Percentiles rank a stretch among this genome's conserved stretches.
Conservation (phyloP, 2,888 invertebrate species). For the Coenonympha glycerion region DNA sequence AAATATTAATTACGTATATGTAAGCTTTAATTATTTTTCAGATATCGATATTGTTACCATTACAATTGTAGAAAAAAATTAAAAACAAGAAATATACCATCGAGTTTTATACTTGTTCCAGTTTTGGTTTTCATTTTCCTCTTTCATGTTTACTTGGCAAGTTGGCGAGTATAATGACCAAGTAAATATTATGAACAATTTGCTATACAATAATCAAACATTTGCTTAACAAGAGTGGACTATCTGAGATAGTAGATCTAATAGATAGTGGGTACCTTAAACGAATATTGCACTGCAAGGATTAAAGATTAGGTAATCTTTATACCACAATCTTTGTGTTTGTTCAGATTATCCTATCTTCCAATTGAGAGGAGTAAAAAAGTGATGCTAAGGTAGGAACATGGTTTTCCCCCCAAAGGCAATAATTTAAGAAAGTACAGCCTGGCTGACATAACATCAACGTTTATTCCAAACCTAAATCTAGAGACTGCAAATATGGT, state of each 20-base stretch:
- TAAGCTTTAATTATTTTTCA: background rate
- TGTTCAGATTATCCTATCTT: too few species aligned
- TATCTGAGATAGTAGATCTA: too few species aligned
- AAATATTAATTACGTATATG: background rate
- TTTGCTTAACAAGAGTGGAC: constrained; percentile 1
- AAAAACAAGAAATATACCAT: background rate
- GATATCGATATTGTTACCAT: background rate
- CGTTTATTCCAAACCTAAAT: too few species aligned
- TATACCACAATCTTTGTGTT: too few species aligned
- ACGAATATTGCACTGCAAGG: background rate
- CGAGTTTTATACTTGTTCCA: background rate
- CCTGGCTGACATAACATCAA: too few species aligned
- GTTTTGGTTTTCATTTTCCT: constrained; percentile 2
- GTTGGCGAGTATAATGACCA: background rate
- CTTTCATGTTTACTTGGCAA: background rate
- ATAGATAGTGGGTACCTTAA: too few species aligned
- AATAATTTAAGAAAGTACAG: too few species aligned
- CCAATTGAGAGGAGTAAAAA: too few species aligned
- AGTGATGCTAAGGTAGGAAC: too few species aligned
- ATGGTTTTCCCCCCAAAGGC: too few species aligned
- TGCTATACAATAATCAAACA: background rate
- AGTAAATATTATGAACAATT: constrained; percentile 2
- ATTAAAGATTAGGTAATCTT: background rate
- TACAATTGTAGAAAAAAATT: background rate
- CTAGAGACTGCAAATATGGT: too few species aligned